phyloP scores from a whole-genome alignment of 2,888 invertebrate genomes.

The Orchestes rusci region DNA sequence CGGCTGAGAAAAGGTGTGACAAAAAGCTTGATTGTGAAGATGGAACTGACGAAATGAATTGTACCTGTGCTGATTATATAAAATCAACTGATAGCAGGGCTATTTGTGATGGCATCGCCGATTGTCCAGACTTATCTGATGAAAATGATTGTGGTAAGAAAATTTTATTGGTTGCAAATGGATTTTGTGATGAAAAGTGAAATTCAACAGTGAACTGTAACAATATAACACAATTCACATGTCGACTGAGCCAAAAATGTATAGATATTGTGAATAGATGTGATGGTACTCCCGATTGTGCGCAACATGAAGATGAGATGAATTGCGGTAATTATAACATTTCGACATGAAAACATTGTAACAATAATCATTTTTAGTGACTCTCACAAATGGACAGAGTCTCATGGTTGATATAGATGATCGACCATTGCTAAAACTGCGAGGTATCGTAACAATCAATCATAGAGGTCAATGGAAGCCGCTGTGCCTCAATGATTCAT shows the following conservation, averaged over 20 bases:
- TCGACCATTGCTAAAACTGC: slow-evolving; percentile 47
- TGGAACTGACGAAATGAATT: slow-evolving; percentile 68
- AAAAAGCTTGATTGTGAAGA: slow-evolving; percentile 71
- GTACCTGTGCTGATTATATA: slow-evolving; percentile 66
- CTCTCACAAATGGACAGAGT: slow-evolving; percentile 58
- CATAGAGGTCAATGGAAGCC: slow-evolving; percentile 58
- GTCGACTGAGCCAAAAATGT: slow-evolving; percentile 58
- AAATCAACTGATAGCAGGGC: slow-evolving; percentile 46
- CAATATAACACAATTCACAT: slow-evolving; percentile 47
- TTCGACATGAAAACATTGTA: background rate
- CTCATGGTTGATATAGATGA: slow-evolving; percentile 54
- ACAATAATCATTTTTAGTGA: slow-evolving; percentile 46
- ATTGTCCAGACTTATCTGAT: slow-evolving; percentile 69
- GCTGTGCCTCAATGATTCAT: slow-evolving; percentile 59
- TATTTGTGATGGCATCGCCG: slow-evolving; percentile 67
- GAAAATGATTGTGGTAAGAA: slow-evolving; percentile 64
- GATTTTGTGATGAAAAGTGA: background rate
- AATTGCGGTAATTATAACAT: slow-evolving; percentile 61
- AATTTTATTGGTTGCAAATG: background rate
- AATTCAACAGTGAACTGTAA: slow-evolving; percentile 49
- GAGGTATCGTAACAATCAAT: slow-evolving; percentile 59
- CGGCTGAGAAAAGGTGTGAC: slow-evolving; percentile 57
- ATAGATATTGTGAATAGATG: slow-evolving; percentile 55
- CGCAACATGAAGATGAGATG: slow-evolving; percentile 65
- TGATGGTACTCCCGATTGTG: slow-evolving; percentile 59